Evolutionary conservation across 2,888 invertebrate genomes (phyloP).

Genomic region (Brassicogethes aeneus): DNA sequence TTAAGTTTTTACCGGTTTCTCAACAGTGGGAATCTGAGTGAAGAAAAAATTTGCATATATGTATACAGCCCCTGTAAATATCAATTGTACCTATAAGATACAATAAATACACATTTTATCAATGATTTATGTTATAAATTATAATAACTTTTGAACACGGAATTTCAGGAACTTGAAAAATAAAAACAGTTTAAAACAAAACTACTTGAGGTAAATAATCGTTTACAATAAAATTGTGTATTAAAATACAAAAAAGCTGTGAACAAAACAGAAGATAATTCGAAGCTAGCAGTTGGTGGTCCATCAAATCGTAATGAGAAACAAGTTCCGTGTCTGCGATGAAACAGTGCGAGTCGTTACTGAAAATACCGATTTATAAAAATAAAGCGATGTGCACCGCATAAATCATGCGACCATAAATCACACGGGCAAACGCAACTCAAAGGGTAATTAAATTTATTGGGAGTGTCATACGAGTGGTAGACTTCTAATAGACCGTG

Average conservation of each 20-base stretch:
- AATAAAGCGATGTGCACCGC: conserved; percentile 13
- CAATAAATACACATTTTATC: too few relatives aligned
- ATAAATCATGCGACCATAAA: conserved; percentile 26
- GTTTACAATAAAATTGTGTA: too few relatives aligned
- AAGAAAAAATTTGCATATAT: too few relatives aligned
- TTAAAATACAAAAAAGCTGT: background rate
- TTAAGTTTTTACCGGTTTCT: too few relatives aligned
- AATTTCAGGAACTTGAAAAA: too few relatives aligned
- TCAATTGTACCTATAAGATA: too few relatives aligned
- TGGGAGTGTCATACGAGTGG: conserved; percentile 24
- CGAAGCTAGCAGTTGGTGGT: background rate
- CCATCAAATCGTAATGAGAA: background rate
- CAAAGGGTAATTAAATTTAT: conserved; percentile 27
- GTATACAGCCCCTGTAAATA: too few relatives aligned
- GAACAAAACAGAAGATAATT: background rate
- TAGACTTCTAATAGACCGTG: conserved; percentile 25
- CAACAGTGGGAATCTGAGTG: too few relatives aligned
- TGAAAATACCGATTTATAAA: conserved; percentile 20
- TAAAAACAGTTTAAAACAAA: too few relatives aligned
- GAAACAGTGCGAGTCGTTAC: conserved; percentile 4
- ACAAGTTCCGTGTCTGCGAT: conserved; percentile 1
- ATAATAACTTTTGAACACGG: too few relatives aligned
- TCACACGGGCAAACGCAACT: conserved; percentile 19
- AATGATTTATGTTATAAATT: too few relatives aligned
- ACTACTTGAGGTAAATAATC: too few relatives aligned